Percentiles rank a stretch among this genome's conserved stretches.
phyloP scores from a whole-genome alignment of 2,113 vertebrate genomes.

The Callospermophilus lateralis region DNA sequence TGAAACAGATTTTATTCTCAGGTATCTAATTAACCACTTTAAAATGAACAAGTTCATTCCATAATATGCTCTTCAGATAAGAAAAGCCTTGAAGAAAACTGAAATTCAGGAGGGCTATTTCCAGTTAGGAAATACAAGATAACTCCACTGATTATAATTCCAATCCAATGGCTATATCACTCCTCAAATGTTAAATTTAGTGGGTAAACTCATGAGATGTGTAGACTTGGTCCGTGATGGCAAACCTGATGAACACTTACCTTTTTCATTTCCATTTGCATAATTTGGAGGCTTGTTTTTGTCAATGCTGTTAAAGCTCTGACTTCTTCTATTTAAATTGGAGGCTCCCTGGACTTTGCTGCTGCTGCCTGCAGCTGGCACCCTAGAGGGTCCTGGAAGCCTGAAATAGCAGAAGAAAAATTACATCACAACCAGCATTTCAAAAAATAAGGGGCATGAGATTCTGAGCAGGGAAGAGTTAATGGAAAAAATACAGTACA shows the following conservation, averaged over 20 bases:
- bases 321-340: slow-evolving; percentile 97
- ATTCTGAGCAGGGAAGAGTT: not conserved
- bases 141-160: not conserved
- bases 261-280: slow-evolving; percentile 97
- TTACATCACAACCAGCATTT: slow-evolving; percentile 63
- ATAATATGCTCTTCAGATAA: slow-evolving; percentile 40
- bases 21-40: not conserved
- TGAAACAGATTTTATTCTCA: slow-evolving; percentile 15
- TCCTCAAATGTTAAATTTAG: not conserved
- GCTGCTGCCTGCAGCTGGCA: slow-evolving; percentile 95
- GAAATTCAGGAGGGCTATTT: not conserved
- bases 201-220: not conserved
- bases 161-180: not conserved
- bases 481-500: not conserved
- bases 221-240: not conserved
- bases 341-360: slow-evolving; percentile 95
- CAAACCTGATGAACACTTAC: slow-evolving; percentile 84
- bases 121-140: not conserved
- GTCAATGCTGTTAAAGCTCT: slow-evolving; percentile 99
- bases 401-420: slow-evolving; percentile 87
- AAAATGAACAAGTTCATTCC: slow-evolving; percentile 7
- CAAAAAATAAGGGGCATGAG: not conserved
- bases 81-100: not conserved
- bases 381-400: slow-evolving; percentile 97
- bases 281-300: slow-evolving; percentile 98